phyloP scores from a whole-genome alignment of 1,140 invertebrate genomes.

The Fopius arisanus region DNA sequence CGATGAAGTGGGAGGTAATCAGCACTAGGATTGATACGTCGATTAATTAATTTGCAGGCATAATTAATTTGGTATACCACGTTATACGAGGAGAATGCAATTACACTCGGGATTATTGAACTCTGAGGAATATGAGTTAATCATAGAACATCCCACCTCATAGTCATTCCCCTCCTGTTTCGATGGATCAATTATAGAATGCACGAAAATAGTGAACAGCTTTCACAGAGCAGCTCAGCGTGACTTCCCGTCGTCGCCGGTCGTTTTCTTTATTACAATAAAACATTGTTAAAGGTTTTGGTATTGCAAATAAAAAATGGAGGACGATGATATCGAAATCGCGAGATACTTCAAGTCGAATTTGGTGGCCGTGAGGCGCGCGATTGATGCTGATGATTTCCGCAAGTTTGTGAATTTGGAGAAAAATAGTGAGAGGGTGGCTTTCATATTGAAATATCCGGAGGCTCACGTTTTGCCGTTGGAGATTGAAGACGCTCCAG shows the following conservation, averaged over 20 bases:
- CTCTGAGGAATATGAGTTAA: background rate
- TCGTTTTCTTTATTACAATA: background rate
- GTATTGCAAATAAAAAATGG: constrained; percentile 30
- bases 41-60: no score
- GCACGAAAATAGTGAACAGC: background rate
- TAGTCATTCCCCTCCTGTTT: background rate
- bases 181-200: background rate
- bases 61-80: no score
- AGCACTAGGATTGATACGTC: background rate
- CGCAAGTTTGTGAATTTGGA: constrained; percentile 46
- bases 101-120: background rate
- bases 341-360: constrained; percentile 52
- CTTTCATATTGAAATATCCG: constrained; percentile 51
- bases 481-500: constrained; percentile 44
- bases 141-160: background rate
- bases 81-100: background rate
- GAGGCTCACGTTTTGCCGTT: constrained; percentile 47
- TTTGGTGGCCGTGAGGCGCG: constrained; percentile 45
- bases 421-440: constrained; percentile 45
- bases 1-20: no score
- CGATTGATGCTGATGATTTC: constrained; percentile 43
- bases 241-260: background rate
- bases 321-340: constrained; percentile 43
- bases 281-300: background rate
- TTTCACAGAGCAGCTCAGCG: background rate